A percentile compares a stretch with the other conserved stretches of the same genome.
These are phyloP conservation scores for Venturia canescens DNA, from an alignment of 1,140 invertebrate genomes.

Conservation along the genomic window DNA sequence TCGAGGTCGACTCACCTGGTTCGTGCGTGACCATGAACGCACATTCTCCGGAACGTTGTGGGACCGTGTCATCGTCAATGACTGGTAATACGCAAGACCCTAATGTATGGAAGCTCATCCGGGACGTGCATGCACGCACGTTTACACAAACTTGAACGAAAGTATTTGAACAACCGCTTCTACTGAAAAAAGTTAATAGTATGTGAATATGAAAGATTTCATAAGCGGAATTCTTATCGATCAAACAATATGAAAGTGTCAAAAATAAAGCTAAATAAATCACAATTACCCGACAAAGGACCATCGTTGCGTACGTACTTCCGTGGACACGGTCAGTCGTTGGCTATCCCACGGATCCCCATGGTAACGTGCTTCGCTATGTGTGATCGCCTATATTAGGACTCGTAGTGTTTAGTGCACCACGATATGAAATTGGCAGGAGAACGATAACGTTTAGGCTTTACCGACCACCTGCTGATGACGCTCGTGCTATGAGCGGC, in stretches of 20 bases:
- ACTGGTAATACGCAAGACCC: slow-evolving; percentile 67
- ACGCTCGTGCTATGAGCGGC: neutral
- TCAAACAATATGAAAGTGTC: too few relatives aligned
- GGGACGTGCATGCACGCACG: neutral
- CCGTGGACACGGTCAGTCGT: slow-evolving; percentile 48
- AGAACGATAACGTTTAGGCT: slow-evolving; percentile 49
- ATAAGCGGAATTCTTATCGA: too few relatives aligned
- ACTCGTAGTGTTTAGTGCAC: slow-evolving; percentile 38
- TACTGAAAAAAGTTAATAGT: too few relatives aligned
- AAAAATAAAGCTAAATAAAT: too few relatives aligned
- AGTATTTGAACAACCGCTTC: too few relatives aligned
- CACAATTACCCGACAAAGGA: too few relatives aligned
- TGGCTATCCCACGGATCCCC: slow-evolving; percentile 60
- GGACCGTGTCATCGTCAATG: slow-evolving; percentile 69
- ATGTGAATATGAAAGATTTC: too few relatives aligned
- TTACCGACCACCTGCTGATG: slow-evolving; percentile 56
- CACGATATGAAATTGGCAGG: slow-evolving; percentile 63
- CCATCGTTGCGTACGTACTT: too few relatives aligned
- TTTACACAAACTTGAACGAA: neutral
- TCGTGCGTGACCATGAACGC: slow-evolving; percentile 63
- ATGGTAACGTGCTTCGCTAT: slow-evolving; percentile 56
- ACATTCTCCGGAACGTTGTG: slow-evolving; percentile 64
- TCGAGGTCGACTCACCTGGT: slow-evolving; percentile 14
- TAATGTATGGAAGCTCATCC: neutral
- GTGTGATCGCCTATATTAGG: slow-evolving; percentile 57